Conservation (phyloP, 2,113 vertebrate species). For the Clarias batrachus region DNA sequence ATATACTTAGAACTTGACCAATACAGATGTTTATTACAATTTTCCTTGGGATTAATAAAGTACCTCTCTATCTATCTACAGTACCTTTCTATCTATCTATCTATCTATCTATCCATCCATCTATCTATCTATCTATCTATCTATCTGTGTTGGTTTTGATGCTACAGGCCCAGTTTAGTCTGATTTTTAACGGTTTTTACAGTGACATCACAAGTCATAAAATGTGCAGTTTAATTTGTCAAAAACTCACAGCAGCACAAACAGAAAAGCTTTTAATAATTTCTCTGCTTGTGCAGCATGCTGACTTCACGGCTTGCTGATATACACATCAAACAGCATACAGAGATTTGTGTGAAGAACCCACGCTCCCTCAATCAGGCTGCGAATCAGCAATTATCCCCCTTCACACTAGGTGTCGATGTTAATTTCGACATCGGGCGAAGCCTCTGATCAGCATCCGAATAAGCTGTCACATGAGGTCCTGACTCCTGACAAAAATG, state of each 20-base stretch:
- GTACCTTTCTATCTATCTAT: too few species aligned
- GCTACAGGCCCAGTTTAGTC: too few species aligned
- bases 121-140: too few species aligned
- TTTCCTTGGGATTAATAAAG: too few species aligned
- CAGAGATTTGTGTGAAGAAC: constrained; percentile 36
- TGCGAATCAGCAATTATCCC: constrained; percentile 89
- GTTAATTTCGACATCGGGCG: constrained; percentile 82
- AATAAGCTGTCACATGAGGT: constrained; percentile 89
- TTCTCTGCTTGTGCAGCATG: background rate
- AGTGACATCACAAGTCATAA: background rate
- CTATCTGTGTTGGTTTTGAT: too few species aligned
- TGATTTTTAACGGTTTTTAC: too few species aligned
- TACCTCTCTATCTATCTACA: too few species aligned
- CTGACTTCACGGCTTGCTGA: background rate
- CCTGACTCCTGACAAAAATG: constrained; percentile 84
- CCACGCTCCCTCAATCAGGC: constrained; percentile 56
- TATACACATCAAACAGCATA: constrained; percentile 51
- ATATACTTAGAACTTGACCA: background rate
- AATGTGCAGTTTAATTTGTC: background rate
- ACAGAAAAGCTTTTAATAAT: background rate
- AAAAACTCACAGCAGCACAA: background rate
- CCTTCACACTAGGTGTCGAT: constrained; percentile 84
- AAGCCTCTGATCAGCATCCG: constrained; percentile 88
- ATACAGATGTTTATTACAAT: too few species aligned
- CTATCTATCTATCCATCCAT: too few species aligned